Evolutionary conservation across 2,113 vertebrate genomes (phyloP).

Genomic region (Cyanoderma ruficeps): DNA sequence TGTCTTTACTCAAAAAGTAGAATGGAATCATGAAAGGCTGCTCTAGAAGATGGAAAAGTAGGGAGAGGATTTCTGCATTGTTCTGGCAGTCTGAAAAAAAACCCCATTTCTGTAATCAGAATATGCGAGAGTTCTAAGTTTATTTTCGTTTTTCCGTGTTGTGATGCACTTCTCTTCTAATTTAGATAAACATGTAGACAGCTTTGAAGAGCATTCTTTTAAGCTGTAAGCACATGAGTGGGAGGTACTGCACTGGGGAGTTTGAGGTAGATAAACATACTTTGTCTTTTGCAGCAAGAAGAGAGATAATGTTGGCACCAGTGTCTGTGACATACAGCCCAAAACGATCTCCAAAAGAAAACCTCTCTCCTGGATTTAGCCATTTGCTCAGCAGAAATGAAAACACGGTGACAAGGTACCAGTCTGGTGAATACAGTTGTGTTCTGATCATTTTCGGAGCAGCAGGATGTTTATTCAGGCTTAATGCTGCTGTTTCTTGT

Average conservation of each 20-base stretch:
- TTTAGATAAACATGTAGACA: neutral
- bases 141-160: neutral
- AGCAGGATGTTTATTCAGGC: neutral
- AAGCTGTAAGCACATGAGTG: neutral
- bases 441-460: neutral
- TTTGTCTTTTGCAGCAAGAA: constrained; percentile 80
- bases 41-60: neutral
- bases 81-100: neutral
- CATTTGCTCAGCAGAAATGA: constrained; percentile 82
- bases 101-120: neutral
- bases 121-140: neutral
- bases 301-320: constrained; percentile 87
- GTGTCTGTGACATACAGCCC: constrained; percentile 90
- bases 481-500: neutral
- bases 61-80: neutral
- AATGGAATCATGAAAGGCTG: neutral
- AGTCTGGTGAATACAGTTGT: neutral
- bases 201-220: neutral
- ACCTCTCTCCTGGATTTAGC: constrained; percentile 92
- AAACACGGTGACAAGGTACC: constrained; percentile 79
- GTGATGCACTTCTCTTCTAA: neutral
- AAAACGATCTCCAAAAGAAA: constrained; percentile 94
- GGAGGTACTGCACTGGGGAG: neutral
- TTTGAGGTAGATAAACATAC: neutral
- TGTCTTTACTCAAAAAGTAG: neutral